phyloP scores from a whole-genome alignment of 1,140 invertebrate genomes.

The Reticulitermes speratus region DNA sequence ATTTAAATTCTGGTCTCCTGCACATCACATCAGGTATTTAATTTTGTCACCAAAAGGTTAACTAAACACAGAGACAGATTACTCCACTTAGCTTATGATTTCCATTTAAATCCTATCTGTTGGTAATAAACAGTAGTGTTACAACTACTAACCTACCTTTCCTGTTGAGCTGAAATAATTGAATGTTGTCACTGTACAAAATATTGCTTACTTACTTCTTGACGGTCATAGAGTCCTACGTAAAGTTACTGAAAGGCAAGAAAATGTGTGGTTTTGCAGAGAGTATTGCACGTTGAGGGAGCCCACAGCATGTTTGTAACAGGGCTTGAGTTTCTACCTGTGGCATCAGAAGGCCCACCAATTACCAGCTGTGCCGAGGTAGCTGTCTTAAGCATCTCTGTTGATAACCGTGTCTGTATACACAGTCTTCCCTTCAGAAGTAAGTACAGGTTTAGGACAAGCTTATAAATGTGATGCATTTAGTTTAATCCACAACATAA shows the following conservation, averaged over 20 bases:
- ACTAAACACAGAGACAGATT: neutral
- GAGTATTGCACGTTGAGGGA: conserved; percentile 73
- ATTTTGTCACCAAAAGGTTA: neutral
- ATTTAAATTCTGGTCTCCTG: too few species aligned
- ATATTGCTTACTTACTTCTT: too few species aligned
- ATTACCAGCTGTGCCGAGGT: conserved; percentile 72
- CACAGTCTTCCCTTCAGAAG: conserved; percentile 82
- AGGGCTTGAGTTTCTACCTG: conserved; percentile 84
- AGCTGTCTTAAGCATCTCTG: conserved; percentile 89
- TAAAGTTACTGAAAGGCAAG: too few species aligned
- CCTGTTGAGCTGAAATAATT: too few species aligned
- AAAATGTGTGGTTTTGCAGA: conserved; percentile 44
- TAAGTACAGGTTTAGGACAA: conserved; percentile 53
- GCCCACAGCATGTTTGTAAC: conserved; percentile 95
- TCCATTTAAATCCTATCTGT: too few species aligned
- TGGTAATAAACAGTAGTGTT: too few species aligned
- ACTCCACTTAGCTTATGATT: too few species aligned
- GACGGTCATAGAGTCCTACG: too few species aligned
- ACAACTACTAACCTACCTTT: too few species aligned
- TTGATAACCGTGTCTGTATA: conserved; percentile 90
- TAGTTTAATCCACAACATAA: neutral
- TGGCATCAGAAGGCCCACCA: conserved; percentile 57
- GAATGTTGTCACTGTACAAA: too few species aligned
- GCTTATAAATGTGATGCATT: too few species aligned
- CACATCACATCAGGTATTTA: neutral